Percentiles rank a stretch among this genome's conserved stretches.
Evolutionary conservation across 2,113 vertebrate genomes (phyloP).

Genomic region (Noctilio leporinus): DNA sequence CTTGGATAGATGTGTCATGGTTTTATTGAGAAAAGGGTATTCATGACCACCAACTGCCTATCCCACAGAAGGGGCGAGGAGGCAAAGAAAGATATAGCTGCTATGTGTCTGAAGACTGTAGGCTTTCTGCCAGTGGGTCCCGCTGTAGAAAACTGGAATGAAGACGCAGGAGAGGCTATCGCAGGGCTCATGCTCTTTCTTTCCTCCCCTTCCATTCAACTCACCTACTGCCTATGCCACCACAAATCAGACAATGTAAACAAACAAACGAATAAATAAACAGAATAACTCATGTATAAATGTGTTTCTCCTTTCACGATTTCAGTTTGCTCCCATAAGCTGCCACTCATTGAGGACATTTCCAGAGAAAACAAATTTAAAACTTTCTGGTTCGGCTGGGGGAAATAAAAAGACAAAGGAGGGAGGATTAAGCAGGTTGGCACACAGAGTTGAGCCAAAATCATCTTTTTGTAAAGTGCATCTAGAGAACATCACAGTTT

Average conservation of each 20-base stretch:
- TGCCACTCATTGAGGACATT: not conserved
- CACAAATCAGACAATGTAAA: no score
- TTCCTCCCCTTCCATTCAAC: not conserved
- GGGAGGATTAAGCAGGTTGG: not conserved
- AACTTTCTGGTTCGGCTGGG: not conserved
- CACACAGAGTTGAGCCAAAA: not conserved
- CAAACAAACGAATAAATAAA: not conserved
- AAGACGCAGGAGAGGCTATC: no score
- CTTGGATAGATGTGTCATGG: not conserved
- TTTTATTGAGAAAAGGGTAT: not conserved
- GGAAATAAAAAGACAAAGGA: not conserved
- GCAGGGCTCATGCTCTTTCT: not conserved
- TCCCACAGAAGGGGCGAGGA: not conserved
- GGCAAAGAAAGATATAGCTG: not conserved
- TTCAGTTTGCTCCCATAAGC: not conserved
- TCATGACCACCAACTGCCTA: not conserved
- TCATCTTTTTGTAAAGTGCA: not conserved
- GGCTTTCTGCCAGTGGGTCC: accelerated
- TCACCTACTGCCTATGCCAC: no score
- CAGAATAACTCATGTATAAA: not conserved
- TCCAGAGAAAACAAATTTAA: not conserved
- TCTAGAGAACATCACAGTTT: not conserved
- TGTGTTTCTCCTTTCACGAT: not conserved
- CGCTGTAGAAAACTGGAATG: not conserved
- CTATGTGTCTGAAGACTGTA: not conserved